Conservation (phyloP, 2,113 vertebrate genomes). For the Ceyx melanurus region DNA sequence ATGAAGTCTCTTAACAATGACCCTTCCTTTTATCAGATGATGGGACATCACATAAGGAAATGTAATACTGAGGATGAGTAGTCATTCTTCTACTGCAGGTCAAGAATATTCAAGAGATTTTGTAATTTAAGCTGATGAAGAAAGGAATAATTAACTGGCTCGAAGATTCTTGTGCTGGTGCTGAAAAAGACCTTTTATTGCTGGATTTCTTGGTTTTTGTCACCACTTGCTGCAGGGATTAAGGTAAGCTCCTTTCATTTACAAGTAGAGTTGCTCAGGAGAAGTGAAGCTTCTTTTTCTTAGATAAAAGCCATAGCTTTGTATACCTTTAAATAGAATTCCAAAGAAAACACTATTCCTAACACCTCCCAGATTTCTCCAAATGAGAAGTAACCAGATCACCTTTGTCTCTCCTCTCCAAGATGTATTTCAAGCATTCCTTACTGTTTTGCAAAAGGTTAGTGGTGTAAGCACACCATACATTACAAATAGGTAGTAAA, state of each 20-base stretch:
- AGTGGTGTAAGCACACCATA: background rate
- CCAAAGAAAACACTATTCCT: slow-evolving; percentile 1
- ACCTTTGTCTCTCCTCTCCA: background rate
- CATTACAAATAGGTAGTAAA: background rate
- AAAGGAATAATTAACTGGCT: slow-evolving; percentile 51
- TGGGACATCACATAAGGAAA: background rate
- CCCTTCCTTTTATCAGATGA: background rate
- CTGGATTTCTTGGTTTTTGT: slow-evolving; percentile 62
- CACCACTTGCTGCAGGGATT: slow-evolving; percentile 30
- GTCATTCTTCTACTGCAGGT: background rate
- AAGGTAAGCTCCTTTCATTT: slow-evolving; percentile 55
- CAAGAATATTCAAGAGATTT: slow-evolving; percentile 49
- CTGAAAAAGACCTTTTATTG: slow-evolving; percentile 28
- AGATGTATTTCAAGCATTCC: background rate
- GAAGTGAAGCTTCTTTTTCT: slow-evolving; percentile 36
- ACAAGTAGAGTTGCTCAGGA: slow-evolving; percentile 37
- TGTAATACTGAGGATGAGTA: background rate
- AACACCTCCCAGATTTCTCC: background rate
- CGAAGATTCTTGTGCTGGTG: background rate
- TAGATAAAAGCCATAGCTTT: background rate
- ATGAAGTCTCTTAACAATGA: slow-evolving; percentile 8
- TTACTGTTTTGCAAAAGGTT: background rate
- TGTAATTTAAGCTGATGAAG: slow-evolving; percentile 48
- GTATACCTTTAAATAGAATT: background rate
- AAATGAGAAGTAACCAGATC: background rate